Evolutionary conservation across 1,140 invertebrate species (phyloP).

Genomic region (Eupristina koningsbergeri): DNA sequence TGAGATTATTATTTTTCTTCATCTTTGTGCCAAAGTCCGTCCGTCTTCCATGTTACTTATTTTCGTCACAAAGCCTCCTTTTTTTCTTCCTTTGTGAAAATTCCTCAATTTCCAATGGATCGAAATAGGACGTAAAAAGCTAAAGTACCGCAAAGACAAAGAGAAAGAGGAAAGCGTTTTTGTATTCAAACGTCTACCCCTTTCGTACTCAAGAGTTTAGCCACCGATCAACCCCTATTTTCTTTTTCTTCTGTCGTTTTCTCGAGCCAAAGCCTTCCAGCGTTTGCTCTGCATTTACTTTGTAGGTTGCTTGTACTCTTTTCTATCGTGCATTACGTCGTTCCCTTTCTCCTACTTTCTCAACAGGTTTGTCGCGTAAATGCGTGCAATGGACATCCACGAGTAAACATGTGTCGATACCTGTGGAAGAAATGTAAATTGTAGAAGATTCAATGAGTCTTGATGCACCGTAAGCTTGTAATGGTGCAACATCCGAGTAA

Average conservation of each 20-base stretch:
- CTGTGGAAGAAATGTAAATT: no score
- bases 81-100: slow-evolving; percentile 49
- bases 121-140: slow-evolving; percentile 73
- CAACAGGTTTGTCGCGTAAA: not conserved
- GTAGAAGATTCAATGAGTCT: slow-evolving; percentile 67
- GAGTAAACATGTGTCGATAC: not conserved
- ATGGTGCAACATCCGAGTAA: not conserved
- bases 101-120: slow-evolving; percentile 74
- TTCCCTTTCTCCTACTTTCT: not conserved
- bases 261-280: slow-evolving; percentile 52
- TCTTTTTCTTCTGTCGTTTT: slow-evolving; percentile 1
- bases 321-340: not conserved
- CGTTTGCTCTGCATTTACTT: slow-evolving; percentile 54
- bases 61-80: slow-evolving; percentile 70
- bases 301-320: slow-evolving; percentile 20
- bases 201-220: slow-evolving; percentile 24
- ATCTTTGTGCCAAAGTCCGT: not conserved
- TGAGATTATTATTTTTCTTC: slow-evolving; percentile 28
- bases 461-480: slow-evolving; percentile 45
- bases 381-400: no score
- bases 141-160: slow-evolving; percentile 70
- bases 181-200: not conserved
- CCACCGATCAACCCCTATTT: slow-evolving; percentile 28
- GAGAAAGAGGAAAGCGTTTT: not conserved
- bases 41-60: slow-evolving; percentile 57